Conservation (phyloP, 2,797 vertebrate species). For the Etheostoma nigrum region DNA sequence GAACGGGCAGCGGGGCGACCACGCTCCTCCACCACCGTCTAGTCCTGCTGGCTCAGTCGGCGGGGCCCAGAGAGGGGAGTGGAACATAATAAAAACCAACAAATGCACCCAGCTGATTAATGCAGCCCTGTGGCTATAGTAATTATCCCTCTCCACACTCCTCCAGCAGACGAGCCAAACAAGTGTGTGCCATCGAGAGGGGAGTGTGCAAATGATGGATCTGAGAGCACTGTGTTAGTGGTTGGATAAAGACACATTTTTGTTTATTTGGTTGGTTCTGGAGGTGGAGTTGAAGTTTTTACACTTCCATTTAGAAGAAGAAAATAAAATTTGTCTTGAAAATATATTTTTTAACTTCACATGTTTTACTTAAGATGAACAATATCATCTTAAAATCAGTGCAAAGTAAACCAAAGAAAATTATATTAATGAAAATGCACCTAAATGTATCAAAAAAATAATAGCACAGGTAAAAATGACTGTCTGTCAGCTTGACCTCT, state of each 20-base stretch:
- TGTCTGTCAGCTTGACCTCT: neutral
- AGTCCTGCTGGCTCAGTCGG: constrained; percentile 58
- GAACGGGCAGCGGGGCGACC: constrained; percentile 61
- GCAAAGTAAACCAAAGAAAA: neutral
- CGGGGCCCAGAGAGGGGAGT: constrained; percentile 78
- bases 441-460: neutral
- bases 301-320: neutral
- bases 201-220: constrained; percentile 59
- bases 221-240: constrained; percentile 33
- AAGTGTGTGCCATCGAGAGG: constrained; percentile 62
- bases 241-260: constrained; percentile 36
- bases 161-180: constrained; percentile 78
- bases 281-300: constrained; percentile 26
- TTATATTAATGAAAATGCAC: neutral
- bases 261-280: constrained; percentile 3
- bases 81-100: constrained; percentile 89
- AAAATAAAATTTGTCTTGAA: neutral
- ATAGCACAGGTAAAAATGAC: neutral
- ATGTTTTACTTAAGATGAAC: no score
- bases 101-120: constrained; percentile 93
- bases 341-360: neutral
- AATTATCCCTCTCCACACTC: constrained; percentile 93
- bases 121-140: constrained; percentile 94
- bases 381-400: neutral
- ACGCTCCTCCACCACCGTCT: constrained; percentile 52